phyloP scores from a whole-genome alignment of 2,113 vertebrate genomes.

The Psittacula cyanocephala region DNA sequence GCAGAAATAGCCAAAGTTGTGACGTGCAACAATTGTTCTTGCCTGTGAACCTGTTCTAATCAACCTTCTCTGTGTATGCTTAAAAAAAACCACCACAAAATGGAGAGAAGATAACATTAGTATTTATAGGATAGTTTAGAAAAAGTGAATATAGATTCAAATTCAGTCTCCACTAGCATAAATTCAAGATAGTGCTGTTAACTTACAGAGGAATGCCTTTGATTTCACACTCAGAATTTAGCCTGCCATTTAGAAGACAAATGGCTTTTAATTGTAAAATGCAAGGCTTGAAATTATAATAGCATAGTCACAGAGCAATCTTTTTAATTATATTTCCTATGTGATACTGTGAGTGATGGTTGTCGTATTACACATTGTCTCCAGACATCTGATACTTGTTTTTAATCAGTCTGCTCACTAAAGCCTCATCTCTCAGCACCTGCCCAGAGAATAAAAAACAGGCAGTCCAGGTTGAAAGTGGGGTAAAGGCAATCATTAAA shows the following conservation, averaged over 20 bases:
- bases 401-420: background rate
- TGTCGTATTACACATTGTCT: background rate
- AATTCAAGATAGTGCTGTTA: background rate
- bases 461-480: background rate
- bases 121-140: background rate
- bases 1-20: background rate
- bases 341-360: background rate
- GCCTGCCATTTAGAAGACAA: conserved; percentile 10
- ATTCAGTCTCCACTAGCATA: background rate
- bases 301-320: background rate
- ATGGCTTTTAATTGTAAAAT: background rate
- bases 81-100: background rate
- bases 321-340: background rate
- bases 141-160: background rate
- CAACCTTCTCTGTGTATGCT: background rate
- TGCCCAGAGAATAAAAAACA: background rate
- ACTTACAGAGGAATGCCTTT: background rate
- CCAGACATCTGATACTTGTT: conserved; percentile 24
- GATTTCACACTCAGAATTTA: conserved; percentile 4
- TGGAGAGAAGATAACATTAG: background rate
- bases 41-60: background rate
- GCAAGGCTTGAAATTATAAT: background rate
- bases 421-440: conserved; percentile 42
- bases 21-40: conserved; percentile 4
- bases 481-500: background rate